A percentile compares a stretch with the other conserved stretches of the same genome.
Evolutionary conservation across 2,113 vertebrate genomes (phyloP).

Genomic region (Malurus cyaneus): DNA sequence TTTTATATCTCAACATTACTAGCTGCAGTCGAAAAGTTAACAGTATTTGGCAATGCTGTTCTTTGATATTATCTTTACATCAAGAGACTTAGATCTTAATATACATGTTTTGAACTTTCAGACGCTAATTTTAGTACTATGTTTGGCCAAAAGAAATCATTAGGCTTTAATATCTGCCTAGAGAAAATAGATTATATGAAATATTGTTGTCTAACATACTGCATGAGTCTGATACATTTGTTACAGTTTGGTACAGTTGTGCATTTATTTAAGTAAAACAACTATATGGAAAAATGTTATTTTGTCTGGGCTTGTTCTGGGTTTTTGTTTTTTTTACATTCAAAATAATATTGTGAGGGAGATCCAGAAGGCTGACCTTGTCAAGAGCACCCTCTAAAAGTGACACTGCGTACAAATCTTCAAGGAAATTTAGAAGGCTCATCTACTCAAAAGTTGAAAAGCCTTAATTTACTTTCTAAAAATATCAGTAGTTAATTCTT

Average conservation of each 20-base stretch:
- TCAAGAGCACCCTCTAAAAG: background rate
- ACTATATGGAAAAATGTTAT: background rate
- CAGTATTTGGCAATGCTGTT: background rate
- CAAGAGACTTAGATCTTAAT: background rate
- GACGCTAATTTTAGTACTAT: background rate
- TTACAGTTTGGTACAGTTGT: background rate
- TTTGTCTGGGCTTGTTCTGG: background rate
- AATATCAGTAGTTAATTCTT: constrained; percentile 22
- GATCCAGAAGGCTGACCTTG: background rate
- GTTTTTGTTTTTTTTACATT: background rate
- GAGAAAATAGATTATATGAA: background rate
- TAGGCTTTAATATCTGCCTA: background rate
- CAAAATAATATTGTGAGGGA: background rate
- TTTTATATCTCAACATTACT: background rate
- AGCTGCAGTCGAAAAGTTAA: background rate
- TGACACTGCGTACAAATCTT: background rate
- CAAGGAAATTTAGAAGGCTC: background rate
- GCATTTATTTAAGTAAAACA: background rate
- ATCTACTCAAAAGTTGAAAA: background rate
- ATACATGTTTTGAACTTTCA: background rate
- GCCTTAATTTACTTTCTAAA: constrained; percentile 29
- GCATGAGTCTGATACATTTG: background rate
- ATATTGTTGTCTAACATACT: background rate
- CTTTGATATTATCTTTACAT: background rate
- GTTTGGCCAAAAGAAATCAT: background rate